Evolutionary conservation across 2,888 invertebrate species (phyloP), one percentile per base, ranked within the genome.

Genomic region (Venusia cambrica): DNA sequence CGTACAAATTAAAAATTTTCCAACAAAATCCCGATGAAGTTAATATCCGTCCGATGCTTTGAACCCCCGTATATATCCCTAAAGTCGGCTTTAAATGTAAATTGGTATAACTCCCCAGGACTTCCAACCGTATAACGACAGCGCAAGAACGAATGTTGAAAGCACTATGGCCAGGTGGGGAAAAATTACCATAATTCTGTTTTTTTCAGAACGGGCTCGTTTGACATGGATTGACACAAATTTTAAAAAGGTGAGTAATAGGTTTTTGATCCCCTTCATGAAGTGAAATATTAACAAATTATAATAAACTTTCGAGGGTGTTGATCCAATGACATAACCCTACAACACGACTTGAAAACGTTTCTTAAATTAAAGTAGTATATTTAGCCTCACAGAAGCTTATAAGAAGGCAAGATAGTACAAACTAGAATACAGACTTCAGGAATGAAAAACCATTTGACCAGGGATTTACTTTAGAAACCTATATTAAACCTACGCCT

Each of bases 21-120:
- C 43, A 38, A 32, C 34, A 48, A 51, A 52, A 47, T 45, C 51
- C 40, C 29, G 35, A 22, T 45, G 38, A 48, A 54, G 43, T 51
- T 55, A 54, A 55, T 55, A 53, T 53, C 53, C 52, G 41, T 29
- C 30, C 37, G 48, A 49, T 36, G 45, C 43, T 49, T 48, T 48
- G 41, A 47, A 51, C 39, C 50, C 45, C 37, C 39, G 48, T 39
- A 47, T 44, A 51, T 45, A 47, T 40, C 31, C 35, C 40, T 20
- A 40, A 47, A 45, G 27, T 51, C 41, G 41, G 46, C 51, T 51
- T 51, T 47, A 40, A 43, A 50, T 42, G 32, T 44, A 47, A 43
- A 48, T 40, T 34, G 38, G 28, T 6, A 24, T 17, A 8, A 7
- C 4, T 13, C 2, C 18, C 24, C 4, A 20, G n/a, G 12, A 26